Conservation (phyloP, 1,140 invertebrate species). For the Pseudomyrmex concolor region DNA sequence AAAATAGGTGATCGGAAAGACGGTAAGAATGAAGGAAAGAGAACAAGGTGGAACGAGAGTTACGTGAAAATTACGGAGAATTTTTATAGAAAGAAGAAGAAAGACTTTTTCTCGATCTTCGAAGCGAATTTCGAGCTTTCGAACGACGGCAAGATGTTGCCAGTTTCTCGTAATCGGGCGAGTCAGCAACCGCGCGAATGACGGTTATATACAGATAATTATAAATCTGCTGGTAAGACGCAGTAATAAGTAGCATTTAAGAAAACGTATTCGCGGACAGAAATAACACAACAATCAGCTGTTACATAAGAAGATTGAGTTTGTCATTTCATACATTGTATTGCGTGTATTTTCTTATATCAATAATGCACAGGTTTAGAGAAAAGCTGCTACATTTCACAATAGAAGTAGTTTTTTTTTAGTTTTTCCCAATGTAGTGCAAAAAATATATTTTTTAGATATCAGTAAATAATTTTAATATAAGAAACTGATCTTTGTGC, state of each 20-base stretch:
- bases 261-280: neutral
- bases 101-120: slow-evolving; percentile 45
- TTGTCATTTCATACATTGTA: too few species aligned
- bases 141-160: slow-evolving; percentile 20
- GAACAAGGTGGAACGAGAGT: neutral
- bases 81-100: neutral
- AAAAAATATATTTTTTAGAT: slow-evolving; percentile 20
- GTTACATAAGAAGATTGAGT: neutral
- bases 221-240: neutral
- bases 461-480: slow-evolving; percentile 24
- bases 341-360: neutral
- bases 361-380: neutral
- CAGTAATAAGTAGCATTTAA: neutral
- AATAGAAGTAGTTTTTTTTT: slow-evolving; percentile 27
- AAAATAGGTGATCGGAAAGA: neutral
- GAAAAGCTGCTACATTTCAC: neutral
- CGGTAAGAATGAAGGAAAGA: neutral
- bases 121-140: neutral
- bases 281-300: neutral
- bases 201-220: too few species aligned
- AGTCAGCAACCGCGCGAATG: slow-evolving; percentile 38
- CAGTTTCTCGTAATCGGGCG: slow-evolving; percentile 33
- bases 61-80: slow-evolving; percentile 33
- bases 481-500: slow-evolving; percentile 41
- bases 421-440: neutral